Evolutionary conservation across 1,140 invertebrate genomes (phyloP).

Genomic region (Dinothrombium tinctorium): DNA sequence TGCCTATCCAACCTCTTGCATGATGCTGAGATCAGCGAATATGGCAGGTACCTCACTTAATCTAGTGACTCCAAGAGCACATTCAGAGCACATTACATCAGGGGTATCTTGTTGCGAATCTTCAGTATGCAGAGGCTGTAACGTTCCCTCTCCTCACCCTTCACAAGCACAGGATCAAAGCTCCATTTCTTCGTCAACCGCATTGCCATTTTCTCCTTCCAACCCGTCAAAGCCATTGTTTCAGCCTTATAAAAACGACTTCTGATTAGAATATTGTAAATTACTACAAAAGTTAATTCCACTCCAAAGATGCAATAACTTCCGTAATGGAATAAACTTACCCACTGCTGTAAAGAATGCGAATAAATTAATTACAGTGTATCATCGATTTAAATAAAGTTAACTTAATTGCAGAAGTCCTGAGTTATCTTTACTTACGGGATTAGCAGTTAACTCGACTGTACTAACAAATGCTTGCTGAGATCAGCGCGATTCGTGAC

Average conservation of each 20-base stretch:
- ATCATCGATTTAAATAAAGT: no score
- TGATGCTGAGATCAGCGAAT: slow-evolving; percentile 9
- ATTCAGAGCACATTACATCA: slow-evolving; percentile 10
- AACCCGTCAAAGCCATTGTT: slow-evolving; percentile 6
- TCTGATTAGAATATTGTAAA: neutral
- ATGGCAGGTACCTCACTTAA: slow-evolving; percentile 4
- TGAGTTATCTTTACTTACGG: no score
- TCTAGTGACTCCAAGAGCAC: slow-evolving; percentile 11
- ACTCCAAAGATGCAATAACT: no score
- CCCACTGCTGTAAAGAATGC: no score
- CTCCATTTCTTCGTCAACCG: neutral
- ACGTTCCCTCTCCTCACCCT: neutral
- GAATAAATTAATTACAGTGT: no score
- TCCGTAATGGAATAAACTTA: no score
- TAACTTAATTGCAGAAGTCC: no score
- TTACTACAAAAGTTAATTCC: no score
- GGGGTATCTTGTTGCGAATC: slow-evolving; percentile 3
- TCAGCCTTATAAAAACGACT: slow-evolving; percentile 9
- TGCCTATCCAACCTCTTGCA: slow-evolving; percentile 3
- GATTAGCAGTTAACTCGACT: no score
- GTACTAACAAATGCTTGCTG: no score
- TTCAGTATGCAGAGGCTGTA: slow-evolving; percentile 4
- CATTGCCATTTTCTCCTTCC: neutral
- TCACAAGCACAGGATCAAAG: neutral
- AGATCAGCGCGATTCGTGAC: no score